Evolutionary conservation across 2,888 invertebrate species (phyloP).

Genomic region (Eupithecia tripunctaria): DNA sequence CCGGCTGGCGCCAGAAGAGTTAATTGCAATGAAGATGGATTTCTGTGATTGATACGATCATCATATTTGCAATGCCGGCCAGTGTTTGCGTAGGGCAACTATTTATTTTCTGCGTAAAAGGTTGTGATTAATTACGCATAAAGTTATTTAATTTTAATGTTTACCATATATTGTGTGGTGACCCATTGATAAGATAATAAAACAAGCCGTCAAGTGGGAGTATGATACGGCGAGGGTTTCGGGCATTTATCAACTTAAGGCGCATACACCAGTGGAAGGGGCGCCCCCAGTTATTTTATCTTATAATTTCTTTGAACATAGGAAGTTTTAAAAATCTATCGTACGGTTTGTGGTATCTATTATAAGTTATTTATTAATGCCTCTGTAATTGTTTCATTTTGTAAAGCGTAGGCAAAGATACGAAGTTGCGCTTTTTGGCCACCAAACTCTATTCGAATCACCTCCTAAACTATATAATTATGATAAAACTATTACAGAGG

Average conservation of each 20-base stretch:
- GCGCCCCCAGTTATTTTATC: too few relatives aligned
- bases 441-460: too few relatives aligned
- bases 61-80: constrained; percentile 9
- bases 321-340: too few relatives aligned
- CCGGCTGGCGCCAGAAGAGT: constrained; percentile 1
- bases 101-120: neutral
- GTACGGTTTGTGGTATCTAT: too few relatives aligned
- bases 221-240: neutral
- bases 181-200: neutral
- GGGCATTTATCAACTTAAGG: neutral
- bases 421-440: too few relatives aligned
- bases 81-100: neutral
- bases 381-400: too few relatives aligned
- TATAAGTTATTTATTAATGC: too few relatives aligned
- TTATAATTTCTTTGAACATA: too few relatives aligned
- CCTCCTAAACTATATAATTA: too few relatives aligned
- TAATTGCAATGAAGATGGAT: constrained; percentile 9
- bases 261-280: too few relatives aligned
- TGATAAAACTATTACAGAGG: too few relatives aligned
- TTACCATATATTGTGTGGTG: neutral
- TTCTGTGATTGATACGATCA: constrained; percentile 8
- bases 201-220: neutral
- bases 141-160: neutral
- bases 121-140: neutral
- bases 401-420: too few relatives aligned